Percentiles rank a stretch among this genome's conserved stretches.
These are phyloP conservation scores for Macropis europaea DNA, from an alignment of 2,888 invertebrate species.

Conservation along the genomic window DNA sequence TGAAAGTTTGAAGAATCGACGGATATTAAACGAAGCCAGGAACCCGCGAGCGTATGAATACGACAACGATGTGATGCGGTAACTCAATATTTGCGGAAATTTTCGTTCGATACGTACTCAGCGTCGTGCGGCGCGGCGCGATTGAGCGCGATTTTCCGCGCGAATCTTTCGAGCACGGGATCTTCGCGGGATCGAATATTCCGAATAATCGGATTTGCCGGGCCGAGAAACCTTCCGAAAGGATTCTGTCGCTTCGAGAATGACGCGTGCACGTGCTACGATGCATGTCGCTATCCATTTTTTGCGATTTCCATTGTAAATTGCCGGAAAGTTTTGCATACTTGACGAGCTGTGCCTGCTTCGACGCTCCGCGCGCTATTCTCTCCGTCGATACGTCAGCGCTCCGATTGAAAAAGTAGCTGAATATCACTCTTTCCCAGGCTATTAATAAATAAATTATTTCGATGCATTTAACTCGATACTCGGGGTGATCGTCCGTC, in stretches of 20 bases:
- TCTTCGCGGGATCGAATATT: slow-evolving; percentile 40
- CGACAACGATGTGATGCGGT: slow-evolving; percentile 6
- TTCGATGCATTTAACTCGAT: neutral
- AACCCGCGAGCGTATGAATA: slow-evolving; percentile 4
- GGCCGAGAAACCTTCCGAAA: slow-evolving; percentile 24
- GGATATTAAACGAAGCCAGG: neutral
- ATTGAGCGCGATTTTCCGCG: slow-evolving; percentile 5
- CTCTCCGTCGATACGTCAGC: neutral
- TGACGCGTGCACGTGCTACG: neutral
- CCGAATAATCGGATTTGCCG: slow-evolving; percentile 27
- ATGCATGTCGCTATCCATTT: slow-evolving; percentile 21
- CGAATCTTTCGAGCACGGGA: neutral
- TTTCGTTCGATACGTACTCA: slow-evolving; percentile 7
- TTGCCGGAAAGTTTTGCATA: slow-evolving; percentile 66
- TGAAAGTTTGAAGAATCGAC: slow-evolving; percentile 11
- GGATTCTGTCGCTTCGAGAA: slow-evolving; percentile 16
- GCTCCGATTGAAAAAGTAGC: slow-evolving; percentile 38
- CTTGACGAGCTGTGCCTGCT: slow-evolving; percentile 55
- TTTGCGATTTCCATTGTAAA: slow-evolving; percentile 67
- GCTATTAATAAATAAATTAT: too few species aligned
- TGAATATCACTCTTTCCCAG: too few species aligned
- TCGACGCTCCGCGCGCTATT: slow-evolving; percentile 4
- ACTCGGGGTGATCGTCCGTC: neutral
- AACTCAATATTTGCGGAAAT: slow-evolving; percentile 43
- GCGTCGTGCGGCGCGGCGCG: too few species aligned